Percentiles rank a stretch among this genome's conserved stretches.
phyloP scores from a whole-genome alignment of 2,888 invertebrate genomes.

The Tiliacea aurago region DNA sequence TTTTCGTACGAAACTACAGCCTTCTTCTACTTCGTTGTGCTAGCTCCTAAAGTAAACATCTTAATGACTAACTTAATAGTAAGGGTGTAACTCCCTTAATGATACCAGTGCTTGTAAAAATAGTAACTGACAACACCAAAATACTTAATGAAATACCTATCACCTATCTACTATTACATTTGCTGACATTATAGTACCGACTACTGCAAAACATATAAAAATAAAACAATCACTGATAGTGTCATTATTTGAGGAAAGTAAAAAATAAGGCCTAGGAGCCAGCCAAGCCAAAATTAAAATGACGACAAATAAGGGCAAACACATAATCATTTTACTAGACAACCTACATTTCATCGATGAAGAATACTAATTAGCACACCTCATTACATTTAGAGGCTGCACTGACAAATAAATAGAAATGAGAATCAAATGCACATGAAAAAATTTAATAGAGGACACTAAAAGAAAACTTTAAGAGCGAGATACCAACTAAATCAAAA shows the following conservation, averaged over 20 bases:
- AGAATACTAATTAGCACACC: background rate
- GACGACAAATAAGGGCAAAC: background rate
- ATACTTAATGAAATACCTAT: background rate
- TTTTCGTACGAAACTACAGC: slow-evolving; percentile 18
- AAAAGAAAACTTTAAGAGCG: background rate
- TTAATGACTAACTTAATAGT: background rate
- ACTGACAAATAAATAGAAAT: background rate
- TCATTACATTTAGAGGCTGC: background rate
- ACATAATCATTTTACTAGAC: background rate
- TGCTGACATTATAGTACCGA: background rate
- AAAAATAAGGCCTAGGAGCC: background rate
- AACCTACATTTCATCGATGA: background rate
- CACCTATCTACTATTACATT: background rate
- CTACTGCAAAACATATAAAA: background rate
- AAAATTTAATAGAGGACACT: background rate
- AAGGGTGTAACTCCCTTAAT: background rate
- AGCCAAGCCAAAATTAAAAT: background rate
- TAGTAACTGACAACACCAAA: background rate
- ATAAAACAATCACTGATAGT: background rate
- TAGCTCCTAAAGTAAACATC: slow-evolving; percentile 1
- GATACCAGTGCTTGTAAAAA: background rate
- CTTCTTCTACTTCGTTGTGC: slow-evolving; percentile 34
- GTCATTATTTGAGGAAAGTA: background rate
- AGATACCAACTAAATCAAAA: background rate
- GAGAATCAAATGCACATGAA: no score